Evolutionary conservation across 2,888 invertebrate genomes (phyloP), one percentile per base, ranked within the genome.

Genomic region (Trilocha varians): DNA sequence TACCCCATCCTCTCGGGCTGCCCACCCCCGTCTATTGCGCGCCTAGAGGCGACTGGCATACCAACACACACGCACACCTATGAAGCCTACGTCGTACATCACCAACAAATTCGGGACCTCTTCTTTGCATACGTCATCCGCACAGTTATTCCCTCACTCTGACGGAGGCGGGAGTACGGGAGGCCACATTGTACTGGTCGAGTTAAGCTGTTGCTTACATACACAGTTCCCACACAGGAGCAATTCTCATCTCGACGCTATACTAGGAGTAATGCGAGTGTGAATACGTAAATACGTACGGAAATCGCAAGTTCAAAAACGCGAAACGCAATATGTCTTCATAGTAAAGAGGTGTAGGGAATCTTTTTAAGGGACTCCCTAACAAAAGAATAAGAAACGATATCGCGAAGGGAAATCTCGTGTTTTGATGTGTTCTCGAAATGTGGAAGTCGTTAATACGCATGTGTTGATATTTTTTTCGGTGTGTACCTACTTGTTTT

Each of bases 291-390:
- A 83, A 84, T 84, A 84, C 78, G 71, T 71, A 71, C 71, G 69
- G 78, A 78, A 78, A 78, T 78, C 79, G 83, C 78, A 80, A 79
- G 74, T 80, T 83, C 82, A 83, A 84, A 83, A 84, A 83, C 80
- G 80, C 78, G 82, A 80, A 83, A 80, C 78, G 83, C 76, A 82
- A 83, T 84, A 83, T 84, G 84, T 83, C 84, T 84, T 83, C 76
- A 80, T 83, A 69, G 70, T 63, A 57, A 62, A 62, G 62, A 69
- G 73, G 77, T 75, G 76, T 75, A 71, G 72, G 76, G 72, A 82
- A 76, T 79, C 72, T 79, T 78, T 70, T 76, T 68, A 67, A 70
- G 66, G 69, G 61, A 66, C 66, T 70, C 62, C 59, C 68, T 65
- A 71, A 80, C 78, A 80, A 79, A 74, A 64, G 74, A 67, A 64